A percentile compares a stretch with the other conserved stretches of the same genome.
Evolutionary conservation across 2,888 invertebrate genomes (phyloP).

Genomic region (Campoplex nolae): DNA sequence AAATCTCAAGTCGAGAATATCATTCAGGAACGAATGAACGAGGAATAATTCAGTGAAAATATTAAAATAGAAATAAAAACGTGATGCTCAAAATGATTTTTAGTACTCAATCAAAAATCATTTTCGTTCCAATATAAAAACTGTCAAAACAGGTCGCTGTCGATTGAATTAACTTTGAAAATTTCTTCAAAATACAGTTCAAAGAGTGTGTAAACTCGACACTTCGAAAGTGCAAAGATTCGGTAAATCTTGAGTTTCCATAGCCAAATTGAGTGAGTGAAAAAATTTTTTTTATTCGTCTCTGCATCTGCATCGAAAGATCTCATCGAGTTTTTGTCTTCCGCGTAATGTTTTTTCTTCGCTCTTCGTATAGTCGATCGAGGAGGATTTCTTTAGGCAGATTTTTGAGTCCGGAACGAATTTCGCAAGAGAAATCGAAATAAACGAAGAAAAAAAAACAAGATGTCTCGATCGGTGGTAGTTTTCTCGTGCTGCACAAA

Average conservation of each 20-base stretch:
- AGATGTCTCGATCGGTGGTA: slow-evolving; percentile 66
- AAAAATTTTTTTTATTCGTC: too few species aligned
- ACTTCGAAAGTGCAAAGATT: too few species aligned
- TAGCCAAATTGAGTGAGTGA: too few species aligned
- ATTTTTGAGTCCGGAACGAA: slow-evolving; percentile 33
- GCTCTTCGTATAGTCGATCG: not conserved
- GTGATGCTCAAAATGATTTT: too few species aligned
- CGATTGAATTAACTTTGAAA: not conserved
- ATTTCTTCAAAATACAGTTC: not conserved
- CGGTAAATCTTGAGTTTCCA: too few species aligned
- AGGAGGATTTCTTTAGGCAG: not conserved
- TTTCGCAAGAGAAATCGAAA: slow-evolving; percentile 24
- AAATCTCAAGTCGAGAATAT: too few species aligned
- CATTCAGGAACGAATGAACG: too few species aligned
- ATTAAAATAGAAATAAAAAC: too few species aligned
- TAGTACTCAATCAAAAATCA: too few species aligned
- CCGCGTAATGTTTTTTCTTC: not conserved
- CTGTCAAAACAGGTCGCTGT: not conserved
- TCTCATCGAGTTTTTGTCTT: not conserved
- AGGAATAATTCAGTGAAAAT: too few species aligned
- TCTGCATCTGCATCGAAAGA: not conserved
- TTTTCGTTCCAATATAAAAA: too few species aligned
- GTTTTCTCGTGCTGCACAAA: slow-evolving; percentile 75
- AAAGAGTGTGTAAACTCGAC: too few species aligned
- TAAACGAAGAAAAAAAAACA: slow-evolving; percentile 28